A percentile compares a stretch with the other conserved stretches of the same genome.
phyloP scores from a whole-genome alignment of 2,797 vertebrate genomes.

The Borostomias antarcticus region DNA sequence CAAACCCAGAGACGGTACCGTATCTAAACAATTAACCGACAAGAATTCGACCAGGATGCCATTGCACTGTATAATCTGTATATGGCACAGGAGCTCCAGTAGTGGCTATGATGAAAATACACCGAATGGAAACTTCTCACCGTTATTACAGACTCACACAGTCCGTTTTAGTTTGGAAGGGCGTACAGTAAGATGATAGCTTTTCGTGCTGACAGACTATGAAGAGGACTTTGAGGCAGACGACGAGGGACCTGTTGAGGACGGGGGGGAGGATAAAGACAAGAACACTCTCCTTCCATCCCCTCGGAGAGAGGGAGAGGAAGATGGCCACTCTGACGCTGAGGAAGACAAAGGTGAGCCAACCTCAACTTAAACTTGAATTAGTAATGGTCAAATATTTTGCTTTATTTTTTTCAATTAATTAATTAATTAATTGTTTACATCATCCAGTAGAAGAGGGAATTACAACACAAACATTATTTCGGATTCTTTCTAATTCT shows the following conservation, averaged over 20 bases:
- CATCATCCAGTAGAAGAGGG: not conserved
- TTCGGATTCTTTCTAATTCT: too few species aligned
- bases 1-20: constrained; percentile 71
- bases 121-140: too few species aligned
- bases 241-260: constrained; percentile 77
- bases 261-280: constrained; percentile 60
- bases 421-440: not conserved
- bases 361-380: constrained; percentile 4
- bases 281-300: constrained; percentile 63
- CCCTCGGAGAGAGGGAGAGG: constrained; percentile 52
- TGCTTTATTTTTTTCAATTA: not conserved
- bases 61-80: not conserved
- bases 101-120: not conserved
- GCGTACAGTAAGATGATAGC: not conserved
- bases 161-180: not conserved
- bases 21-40: not conserved
- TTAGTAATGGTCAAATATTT: not conserved
- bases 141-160: not conserved
- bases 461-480: too few species aligned
- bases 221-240: constrained; percentile 94
- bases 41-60: not conserved
- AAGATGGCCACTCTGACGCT: constrained; percentile 60
- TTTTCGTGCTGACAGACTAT: constrained; percentile 80
- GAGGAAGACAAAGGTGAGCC: constrained; percentile 73
- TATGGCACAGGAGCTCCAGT: too few species aligned